Base-by-base conservation (phyloP, 1,140 invertebrate species). In the Galendromus occidentalis region DNA sequence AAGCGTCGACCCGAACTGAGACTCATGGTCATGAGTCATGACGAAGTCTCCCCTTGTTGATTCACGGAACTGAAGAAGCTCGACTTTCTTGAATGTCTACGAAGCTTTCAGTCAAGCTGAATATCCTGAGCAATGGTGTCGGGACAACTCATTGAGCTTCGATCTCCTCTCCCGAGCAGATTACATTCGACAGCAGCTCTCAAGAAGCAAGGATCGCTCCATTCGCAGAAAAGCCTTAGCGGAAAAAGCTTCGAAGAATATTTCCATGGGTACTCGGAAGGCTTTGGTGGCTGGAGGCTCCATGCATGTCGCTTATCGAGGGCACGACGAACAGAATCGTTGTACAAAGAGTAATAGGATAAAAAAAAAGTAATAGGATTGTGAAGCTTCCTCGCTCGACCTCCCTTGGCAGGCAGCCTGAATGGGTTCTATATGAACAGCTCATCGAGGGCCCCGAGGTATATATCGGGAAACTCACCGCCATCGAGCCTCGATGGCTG, bases 281-380 rank as follows among this genome's bases (percentile, higher is more conserved):
- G 92, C 95, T 0, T 80, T 98, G 12, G 92, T 98, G 9, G 86
- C 92, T 70, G 95, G 95, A 65, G 98, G 96, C 74, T 99, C 98
- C 74, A 99, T 98, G 95, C 95, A 99, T 85, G 92, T 93, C 42
- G 92, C 91, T 4, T 92, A 97, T 80, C 79, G 96, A 67, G 92
- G 96, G 75, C 79, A 89, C 69, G 92, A 86, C 7, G 91, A 92
- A 0, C 91, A 96, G 76, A 98, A 99, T 78, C 79, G 98, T 68
- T 98, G 94, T 17, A 91, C 97, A 44, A 98, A 98, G 75, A 95
- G 98, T 79, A 98, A 97, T n/a, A n/a, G n/a, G n/a, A n/a, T n/a
- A n/a, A n/a, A n/a, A n/a, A 44, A 98, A 98, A 75, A 95, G 98
- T 79, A 98, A 97, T 78, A 95, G 98, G 80, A 84, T 92, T 65